Percentiles rank a stretch among this genome's conserved stretches.
Evolutionary conservation across 2,888 invertebrate genomes (phyloP).

Genomic region (Sclerodermus sp.): DNA sequence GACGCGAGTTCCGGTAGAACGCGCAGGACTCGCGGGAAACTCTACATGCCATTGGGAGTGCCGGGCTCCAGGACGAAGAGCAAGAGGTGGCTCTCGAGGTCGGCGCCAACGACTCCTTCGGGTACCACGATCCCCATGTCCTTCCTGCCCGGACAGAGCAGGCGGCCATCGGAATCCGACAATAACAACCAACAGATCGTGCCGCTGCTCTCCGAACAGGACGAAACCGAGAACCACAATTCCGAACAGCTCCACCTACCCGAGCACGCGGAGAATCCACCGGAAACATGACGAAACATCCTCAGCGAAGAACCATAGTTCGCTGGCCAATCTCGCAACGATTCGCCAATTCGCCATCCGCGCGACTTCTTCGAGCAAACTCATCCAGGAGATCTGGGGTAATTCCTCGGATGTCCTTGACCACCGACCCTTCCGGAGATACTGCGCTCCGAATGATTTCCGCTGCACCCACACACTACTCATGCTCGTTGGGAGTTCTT

Average conservation of each 20-base stretch:
- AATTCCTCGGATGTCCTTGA: no score
- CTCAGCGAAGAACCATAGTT: not conserved
- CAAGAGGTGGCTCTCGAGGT: slow-evolving; percentile 57
- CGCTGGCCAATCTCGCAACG: no score
- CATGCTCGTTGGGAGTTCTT: no score
- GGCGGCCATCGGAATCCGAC: slow-evolving; percentile 44
- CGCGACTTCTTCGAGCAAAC: no score
- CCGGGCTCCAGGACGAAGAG: slow-evolving; percentile 37
- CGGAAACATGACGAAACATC: slow-evolving; percentile 33
- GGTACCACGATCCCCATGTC: slow-evolving; percentile 64
- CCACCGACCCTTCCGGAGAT: no score
- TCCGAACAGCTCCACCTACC: no score
- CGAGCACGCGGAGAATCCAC: no score
- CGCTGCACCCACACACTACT: no score
- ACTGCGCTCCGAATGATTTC: no score
- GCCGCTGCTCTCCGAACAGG: slow-evolving; percentile 49
- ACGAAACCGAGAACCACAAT: slow-evolving; percentile 42
- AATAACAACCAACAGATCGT: slow-evolving; percentile 49
- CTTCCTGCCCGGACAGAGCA: slow-evolving; percentile 61
- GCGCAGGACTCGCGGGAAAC: slow-evolving; percentile 54
- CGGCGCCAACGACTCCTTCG: slow-evolving; percentile 80
- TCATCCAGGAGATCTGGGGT: no score
- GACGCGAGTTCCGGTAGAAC: slow-evolving; percentile 43
- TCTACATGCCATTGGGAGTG: slow-evolving; percentile 59
- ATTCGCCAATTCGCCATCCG: no score